A percentile compares a stretch with the other conserved stretches of the same genome.
Evolutionary conservation across 2,113 vertebrate species (phyloP).

Genomic region (Hypanus sabinus): DNA sequence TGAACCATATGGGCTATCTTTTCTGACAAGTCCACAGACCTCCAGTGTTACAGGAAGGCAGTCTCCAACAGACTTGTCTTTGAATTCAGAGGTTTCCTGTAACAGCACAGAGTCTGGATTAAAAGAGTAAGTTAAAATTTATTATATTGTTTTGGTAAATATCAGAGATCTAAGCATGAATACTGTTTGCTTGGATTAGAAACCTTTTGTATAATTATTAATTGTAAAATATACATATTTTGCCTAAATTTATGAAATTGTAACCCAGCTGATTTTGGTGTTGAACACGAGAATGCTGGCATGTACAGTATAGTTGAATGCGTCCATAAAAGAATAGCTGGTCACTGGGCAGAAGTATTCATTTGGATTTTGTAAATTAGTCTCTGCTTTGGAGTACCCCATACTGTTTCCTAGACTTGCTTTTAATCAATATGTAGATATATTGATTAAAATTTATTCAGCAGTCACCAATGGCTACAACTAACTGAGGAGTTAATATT

Average conservation of each 20-base stretch:
- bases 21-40: conserved; percentile 68
- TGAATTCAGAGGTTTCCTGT: conserved; percentile 77
- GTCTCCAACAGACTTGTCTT: conserved; percentile 79
- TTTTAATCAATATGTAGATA: neutral
- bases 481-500: neutral
- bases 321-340: neutral
- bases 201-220: neutral
- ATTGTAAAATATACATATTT: neutral
- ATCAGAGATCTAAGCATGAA: neutral
- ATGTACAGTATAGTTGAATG: neutral
- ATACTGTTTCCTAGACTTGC: neutral
- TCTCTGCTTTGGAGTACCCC: neutral
- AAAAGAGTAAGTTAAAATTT: conserved; percentile 66
- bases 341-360: neutral
- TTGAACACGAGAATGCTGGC: neutral
- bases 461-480: too few species aligned
- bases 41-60: conserved; percentile 72
- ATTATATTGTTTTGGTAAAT: neutral
- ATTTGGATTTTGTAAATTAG: neutral
- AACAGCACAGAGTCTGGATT: conserved; percentile 74
- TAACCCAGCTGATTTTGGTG: neutral
- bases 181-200: neutral
- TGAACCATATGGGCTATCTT: conserved; percentile 80
- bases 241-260: neutral
- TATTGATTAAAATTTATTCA: neutral